Conservation (phyloP, 2,113 vertebrate genomes). For the Eptesicus fuscus region DNA sequence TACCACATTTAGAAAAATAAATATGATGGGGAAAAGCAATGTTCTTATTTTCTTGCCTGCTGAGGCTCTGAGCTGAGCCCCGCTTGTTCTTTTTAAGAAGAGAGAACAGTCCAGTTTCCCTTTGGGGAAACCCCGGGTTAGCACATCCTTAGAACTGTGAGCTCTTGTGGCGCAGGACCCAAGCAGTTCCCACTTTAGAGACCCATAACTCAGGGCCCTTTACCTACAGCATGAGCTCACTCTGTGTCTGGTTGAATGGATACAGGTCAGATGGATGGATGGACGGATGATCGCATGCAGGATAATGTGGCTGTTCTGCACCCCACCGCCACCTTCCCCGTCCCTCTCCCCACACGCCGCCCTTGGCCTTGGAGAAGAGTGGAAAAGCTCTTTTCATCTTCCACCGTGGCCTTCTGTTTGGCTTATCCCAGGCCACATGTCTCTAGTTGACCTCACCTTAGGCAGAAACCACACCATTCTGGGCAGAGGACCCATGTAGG, state of each 20-base stretch:
- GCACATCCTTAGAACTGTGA: not conserved
- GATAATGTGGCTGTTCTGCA: not conserved
- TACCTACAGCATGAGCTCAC: not conserved
- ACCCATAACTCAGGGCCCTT: not conserved
- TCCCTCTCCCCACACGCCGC: rapidly evolving
- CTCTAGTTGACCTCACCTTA: not conserved
- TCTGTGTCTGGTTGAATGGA: not conserved
- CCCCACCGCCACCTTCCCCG: too few relatives aligned
- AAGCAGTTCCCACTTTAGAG: not conserved
- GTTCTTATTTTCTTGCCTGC: not conserved
- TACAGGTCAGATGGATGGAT: not conserved
- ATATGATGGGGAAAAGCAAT: not conserved
- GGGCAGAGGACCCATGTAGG: not conserved
- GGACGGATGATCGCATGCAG: not conserved
- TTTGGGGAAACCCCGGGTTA: not conserved
- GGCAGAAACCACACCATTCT: not conserved
- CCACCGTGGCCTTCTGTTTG: not conserved
- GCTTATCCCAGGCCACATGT: not conserved
- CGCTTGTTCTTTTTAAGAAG: not conserved
- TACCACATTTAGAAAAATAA: slow-evolving; percentile 17
- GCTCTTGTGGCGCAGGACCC: not conserved
- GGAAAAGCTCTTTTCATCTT: not conserved
- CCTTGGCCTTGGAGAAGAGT: not conserved
- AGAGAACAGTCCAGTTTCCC: not conserved
- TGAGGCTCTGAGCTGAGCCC: not conserved